A percentile compares a stretch with the other conserved stretches of the same genome.
These are phyloP conservation scores for Eciton burchellii DNA, from an alignment of 1,140 invertebrate species.

Conservation along the genomic window DNA sequence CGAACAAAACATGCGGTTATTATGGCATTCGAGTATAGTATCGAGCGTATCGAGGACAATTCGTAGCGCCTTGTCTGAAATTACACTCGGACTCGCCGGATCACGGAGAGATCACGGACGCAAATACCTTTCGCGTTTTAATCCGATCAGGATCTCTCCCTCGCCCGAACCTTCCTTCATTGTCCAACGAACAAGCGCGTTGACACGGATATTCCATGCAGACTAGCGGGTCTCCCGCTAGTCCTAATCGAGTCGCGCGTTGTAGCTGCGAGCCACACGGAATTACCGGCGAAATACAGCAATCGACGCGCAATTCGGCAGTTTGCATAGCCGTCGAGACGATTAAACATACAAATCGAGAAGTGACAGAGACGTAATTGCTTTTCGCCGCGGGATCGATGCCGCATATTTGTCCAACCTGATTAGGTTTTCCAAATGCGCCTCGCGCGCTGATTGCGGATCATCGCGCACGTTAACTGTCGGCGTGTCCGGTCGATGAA, in stretches of 20 bases:
- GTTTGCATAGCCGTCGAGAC: conserved; percentile 66
- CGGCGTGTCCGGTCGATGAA: conserved; percentile 24
- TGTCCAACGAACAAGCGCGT: not conserved
- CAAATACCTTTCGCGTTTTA: not conserved
- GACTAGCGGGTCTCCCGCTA: conserved; percentile 22
- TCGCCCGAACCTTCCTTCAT: not conserved
- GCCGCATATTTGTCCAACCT: conserved; percentile 64
- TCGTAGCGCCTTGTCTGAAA: no score
- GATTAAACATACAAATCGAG: conserved; percentile 61
- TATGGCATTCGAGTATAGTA: no score
- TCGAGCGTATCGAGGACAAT: no score
- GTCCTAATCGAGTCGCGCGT: conserved; percentile 5
- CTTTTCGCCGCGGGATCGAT: conserved; percentile 68
- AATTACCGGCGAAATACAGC: conserved; percentile 63
- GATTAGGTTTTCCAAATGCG: conserved; percentile 70
- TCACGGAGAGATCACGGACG: no score
- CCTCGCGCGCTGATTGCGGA: conserved; percentile 55
- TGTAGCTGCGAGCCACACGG: conserved; percentile 15
- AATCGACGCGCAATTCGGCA: conserved; percentile 60
- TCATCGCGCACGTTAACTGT: conserved; percentile 43
- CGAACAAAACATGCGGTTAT: no score
- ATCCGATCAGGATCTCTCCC: not conserved
- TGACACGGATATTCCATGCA: not conserved
- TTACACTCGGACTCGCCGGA: no score
- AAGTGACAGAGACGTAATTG: conserved; percentile 70